Evolutionary conservation across 2,797 vertebrate species (phyloP).

Genomic region (Spondyliosoma cantharus): DNA sequence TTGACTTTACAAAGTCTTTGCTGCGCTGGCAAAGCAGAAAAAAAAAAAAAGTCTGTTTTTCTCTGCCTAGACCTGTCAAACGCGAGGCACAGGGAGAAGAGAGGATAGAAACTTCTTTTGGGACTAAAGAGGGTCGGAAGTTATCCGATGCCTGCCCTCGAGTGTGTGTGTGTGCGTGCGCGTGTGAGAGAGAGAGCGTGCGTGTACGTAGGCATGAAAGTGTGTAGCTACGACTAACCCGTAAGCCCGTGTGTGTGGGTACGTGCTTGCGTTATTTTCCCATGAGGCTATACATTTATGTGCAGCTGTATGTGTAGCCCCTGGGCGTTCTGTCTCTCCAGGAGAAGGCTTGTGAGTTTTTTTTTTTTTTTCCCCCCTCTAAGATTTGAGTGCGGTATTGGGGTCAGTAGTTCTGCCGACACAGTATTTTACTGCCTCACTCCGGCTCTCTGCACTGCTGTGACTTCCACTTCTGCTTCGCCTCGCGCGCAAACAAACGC

Average conservation of each 20-base stretch:
- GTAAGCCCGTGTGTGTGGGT: conserved; percentile 23
- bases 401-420: conserved; percentile 79
- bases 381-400: conserved; percentile 72
- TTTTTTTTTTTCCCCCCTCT: conserved; percentile 33
- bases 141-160: conserved; percentile 30
- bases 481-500: conserved; percentile 63
- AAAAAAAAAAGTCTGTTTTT: conserved; percentile 56
- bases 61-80: conserved; percentile 64
- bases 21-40: conserved; percentile 50
- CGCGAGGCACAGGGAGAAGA: conserved; percentile 34
- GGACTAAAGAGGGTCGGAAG: conserved; percentile 58
- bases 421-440: conserved; percentile 69
- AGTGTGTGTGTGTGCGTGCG: conserved; percentile 43
- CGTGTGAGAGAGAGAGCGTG: conserved; percentile 7
- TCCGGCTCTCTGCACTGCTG: conserved; percentile 62
- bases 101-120: conserved; percentile 51
- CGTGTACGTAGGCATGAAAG: neutral
- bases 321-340: conserved; percentile 46
- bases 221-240: neutral
- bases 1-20: conserved; percentile 76
- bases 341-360: conserved; percentile 38
- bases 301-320: conserved; percentile 46
- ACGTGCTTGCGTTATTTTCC: conserved; percentile 45
- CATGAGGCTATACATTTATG: conserved; percentile 33
- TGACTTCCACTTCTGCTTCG: conserved; percentile 66